These are phyloP conservation scores for Leucoma salicis DNA, from an alignment of 2,888 invertebrate genomes.

Conservation along the genomic window DNA sequence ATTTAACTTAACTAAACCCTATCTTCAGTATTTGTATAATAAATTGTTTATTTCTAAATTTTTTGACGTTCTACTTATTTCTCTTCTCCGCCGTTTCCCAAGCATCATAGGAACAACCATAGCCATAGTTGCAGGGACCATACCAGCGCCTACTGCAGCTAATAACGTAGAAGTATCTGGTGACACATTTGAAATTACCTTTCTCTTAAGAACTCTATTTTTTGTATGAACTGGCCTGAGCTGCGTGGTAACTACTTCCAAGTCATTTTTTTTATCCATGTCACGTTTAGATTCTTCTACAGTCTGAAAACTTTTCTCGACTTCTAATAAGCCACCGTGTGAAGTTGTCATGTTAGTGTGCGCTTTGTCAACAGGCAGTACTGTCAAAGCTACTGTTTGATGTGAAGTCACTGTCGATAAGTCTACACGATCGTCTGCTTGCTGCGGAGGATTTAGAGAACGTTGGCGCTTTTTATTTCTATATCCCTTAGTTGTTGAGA, in stretches of 20 bases:
- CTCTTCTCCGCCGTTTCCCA: conserved; percentile 72
- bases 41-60: conserved; percentile 44
- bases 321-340: conserved; percentile 88
- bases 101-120: conserved; percentile 90
- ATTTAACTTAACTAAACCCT: conserved; percentile 13
- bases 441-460: conserved; percentile 46
- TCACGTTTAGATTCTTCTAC: conserved; percentile 83
- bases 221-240: conserved; percentile 51
- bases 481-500: conserved; percentile 90
- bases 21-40: conserved; percentile 40
- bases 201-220: conserved; percentile 57
- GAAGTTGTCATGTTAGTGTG: conserved; percentile 84
- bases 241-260: conserved; percentile 52
- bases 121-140: conserved; percentile 91
- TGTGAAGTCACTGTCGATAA: conserved; percentile 68
- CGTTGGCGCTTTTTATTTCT: conserved; percentile 78
- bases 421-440: conserved; percentile 47
- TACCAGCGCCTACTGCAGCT: conserved; percentile 89
- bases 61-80: conserved; percentile 33
- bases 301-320: conserved; percentile 86
- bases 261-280: conserved; percentile 63
- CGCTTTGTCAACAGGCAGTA: conserved; percentile 86
- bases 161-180: conserved; percentile 84
- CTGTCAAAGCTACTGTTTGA: conserved; percentile 85
- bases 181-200: conserved; percentile 53